A percentile compares a stretch with the other conserved stretches of the same genome.
Conservation (phyloP, 2,113 vertebrate species). For the Lycocorax pyrrhopterus region DNA sequence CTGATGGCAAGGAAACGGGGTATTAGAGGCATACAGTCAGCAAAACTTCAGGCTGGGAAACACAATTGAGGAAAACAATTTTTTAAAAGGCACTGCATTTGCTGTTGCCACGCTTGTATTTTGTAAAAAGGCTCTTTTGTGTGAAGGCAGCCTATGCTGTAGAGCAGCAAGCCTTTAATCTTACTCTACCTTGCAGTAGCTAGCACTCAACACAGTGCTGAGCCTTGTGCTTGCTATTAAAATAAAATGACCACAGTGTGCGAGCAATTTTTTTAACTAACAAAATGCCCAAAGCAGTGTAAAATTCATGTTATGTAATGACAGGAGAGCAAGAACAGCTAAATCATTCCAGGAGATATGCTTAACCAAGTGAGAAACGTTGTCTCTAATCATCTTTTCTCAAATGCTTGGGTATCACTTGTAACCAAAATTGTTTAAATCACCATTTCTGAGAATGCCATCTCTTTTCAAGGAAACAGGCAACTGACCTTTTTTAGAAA, state of each 20-base stretch:
- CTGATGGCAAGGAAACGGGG: not conserved
- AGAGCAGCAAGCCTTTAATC: constrained; percentile 18
- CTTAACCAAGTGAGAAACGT: constrained; percentile 44
- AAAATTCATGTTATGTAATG: constrained; percentile 45
- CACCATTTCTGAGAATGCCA: not conserved
- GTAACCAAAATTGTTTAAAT: not conserved
- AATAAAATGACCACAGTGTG: not conserved
- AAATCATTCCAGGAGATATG: constrained; percentile 41
- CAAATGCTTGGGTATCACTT: not conserved
- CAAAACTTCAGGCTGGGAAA: constrained; percentile 7
- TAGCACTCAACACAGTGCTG: not conserved
- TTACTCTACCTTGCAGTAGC: not conserved
- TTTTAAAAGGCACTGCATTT: not conserved
- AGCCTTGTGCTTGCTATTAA: not conserved
- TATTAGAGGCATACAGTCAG: not conserved
- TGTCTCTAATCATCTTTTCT: constrained; percentile 13
- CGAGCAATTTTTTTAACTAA: not conserved
- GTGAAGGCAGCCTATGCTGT: not conserved
- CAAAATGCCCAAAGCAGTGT: constrained; percentile 22
- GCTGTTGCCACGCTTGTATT: not conserved
- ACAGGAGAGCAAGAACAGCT: constrained; percentile 40
- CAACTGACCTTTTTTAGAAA: not conserved
- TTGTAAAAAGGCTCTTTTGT: not conserved
- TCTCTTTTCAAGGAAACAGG: not conserved
- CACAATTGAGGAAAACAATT: not conserved